Conservation (phyloP, 2,113 vertebrate genomes). For the Hippocampus mohnikei region DNA sequence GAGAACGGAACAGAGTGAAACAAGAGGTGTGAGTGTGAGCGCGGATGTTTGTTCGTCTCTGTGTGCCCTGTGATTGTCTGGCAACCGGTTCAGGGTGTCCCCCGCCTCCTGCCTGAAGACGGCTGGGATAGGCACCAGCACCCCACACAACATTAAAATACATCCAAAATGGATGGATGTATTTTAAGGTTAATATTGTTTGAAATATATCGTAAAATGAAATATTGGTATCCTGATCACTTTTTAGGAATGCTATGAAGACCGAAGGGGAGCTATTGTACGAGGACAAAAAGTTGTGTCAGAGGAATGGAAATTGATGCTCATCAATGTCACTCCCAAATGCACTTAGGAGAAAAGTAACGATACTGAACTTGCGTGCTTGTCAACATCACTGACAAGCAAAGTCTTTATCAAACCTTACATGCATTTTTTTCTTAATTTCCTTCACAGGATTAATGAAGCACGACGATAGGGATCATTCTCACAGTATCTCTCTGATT, state of each 20-base stretch:
- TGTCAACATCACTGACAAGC: neutral
- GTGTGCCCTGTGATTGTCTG: too few species aligned
- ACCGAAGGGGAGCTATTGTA: neutral
- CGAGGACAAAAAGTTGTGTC: neutral
- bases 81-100: too few species aligned
- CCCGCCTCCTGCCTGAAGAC: too few species aligned
- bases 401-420: neutral
- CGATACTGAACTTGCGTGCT: too few species aligned
- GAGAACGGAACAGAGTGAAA: too few species aligned
- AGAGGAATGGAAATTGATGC: neutral
- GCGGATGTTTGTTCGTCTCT: too few species aligned
- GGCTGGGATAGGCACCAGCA: too few species aligned
- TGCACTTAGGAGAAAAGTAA: neutral
- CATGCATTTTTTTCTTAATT: neutral
- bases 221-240: neutral
- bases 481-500: constrained; percentile 41
- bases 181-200: constrained; percentile 19
- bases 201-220: constrained; percentile 10
- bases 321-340: neutral
- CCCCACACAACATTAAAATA: too few species aligned
- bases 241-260: constrained; percentile 1
- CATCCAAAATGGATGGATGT: too few species aligned
- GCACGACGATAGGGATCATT: constrained; percentile 14
- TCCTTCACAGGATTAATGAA: neutral
- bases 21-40: too few species aligned